Percentiles rank a stretch among this genome's conserved stretches.
These are phyloP conservation scores for Dallia pectoralis DNA, from an alignment of 2,797 vertebrate species.

Conservation along the genomic window DNA sequence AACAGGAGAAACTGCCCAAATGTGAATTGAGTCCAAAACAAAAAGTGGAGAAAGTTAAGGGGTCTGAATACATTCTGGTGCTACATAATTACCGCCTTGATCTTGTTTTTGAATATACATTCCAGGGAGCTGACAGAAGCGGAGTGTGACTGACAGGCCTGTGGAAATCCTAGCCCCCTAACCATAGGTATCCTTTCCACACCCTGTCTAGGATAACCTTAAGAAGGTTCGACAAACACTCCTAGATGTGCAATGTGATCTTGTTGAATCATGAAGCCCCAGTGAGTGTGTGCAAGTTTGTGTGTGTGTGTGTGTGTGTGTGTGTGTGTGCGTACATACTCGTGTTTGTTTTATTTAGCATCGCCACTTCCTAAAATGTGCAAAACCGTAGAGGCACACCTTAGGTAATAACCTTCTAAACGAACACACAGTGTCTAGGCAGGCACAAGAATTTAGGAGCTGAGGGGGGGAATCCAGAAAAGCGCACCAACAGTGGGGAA, in stretches of 20 bases:
- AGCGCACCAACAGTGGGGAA: not conserved
- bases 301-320: conserved; percentile 29
- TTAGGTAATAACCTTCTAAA: conserved; percentile 43
- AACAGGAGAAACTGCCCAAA: too few relatives aligned
- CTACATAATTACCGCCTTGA: not conserved
- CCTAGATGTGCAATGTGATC: conserved; percentile 16
- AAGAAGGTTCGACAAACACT: conserved; percentile 25
- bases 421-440: conserved; percentile 62
- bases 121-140: conserved; percentile 20
- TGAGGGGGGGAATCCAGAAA: conserved; percentile 22
- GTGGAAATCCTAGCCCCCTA: conserved; percentile 24
- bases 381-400: conserved; percentile 68
- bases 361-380: conserved; percentile 43
- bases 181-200: conserved; percentile 25
- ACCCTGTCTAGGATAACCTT: conserved; percentile 39
- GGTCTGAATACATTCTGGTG: too few relatives aligned
- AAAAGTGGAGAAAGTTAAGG: too few relatives aligned
- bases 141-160: conserved; percentile 28
- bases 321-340: conserved; percentile 9
- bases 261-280: conserved; percentile 59
- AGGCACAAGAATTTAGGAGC: conserved; percentile 75
- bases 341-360: conserved; percentile 33
- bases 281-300: not conserved
- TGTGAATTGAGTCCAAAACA: too few relatives aligned
- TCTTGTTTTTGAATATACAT: not conserved